Conservation (phyloP, 2,888 invertebrate species). For the Polydrusus pterygomalis region DNA sequence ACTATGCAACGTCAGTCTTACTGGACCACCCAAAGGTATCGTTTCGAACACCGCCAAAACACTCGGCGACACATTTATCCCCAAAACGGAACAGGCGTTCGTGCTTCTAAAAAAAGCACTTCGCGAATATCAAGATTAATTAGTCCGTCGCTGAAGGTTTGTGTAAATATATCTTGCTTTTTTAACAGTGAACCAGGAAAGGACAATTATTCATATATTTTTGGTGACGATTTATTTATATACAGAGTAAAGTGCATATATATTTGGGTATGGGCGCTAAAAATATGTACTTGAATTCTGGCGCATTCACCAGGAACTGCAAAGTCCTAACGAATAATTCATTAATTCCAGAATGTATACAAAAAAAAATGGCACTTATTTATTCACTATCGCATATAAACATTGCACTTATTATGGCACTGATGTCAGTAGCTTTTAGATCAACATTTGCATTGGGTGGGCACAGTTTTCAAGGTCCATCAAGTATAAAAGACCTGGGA, state of each 20-base stretch:
- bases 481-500: too few relatives aligned
- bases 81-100: slow-evolving; percentile 16
- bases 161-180: slow-evolving; percentile 6
- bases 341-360: background rate
- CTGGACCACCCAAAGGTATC: slow-evolving; percentile 15
- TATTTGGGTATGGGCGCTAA: too few relatives aligned
- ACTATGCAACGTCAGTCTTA: too few relatives aligned
- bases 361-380: too few relatives aligned
- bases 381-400: too few relatives aligned
- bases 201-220: background rate
- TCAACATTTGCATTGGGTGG: too few relatives aligned
- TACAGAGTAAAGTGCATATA: background rate
- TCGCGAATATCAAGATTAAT: slow-evolving; percentile 19
- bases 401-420: too few relatives aligned
- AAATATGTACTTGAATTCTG: background rate
- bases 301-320: background rate
- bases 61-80: slow-evolving; percentile 18
- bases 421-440: too few relatives aligned
- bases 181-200: background rate
- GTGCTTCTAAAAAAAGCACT: slow-evolving; percentile 25
- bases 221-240: background rate
- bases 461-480: too few relatives aligned
- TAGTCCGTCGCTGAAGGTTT: background rate
- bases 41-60: slow-evolving; percentile 5
- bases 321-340: too few relatives aligned